Base-by-base conservation (phyloP, 2,888 invertebrate species). In the Cryptus armator region DNA sequence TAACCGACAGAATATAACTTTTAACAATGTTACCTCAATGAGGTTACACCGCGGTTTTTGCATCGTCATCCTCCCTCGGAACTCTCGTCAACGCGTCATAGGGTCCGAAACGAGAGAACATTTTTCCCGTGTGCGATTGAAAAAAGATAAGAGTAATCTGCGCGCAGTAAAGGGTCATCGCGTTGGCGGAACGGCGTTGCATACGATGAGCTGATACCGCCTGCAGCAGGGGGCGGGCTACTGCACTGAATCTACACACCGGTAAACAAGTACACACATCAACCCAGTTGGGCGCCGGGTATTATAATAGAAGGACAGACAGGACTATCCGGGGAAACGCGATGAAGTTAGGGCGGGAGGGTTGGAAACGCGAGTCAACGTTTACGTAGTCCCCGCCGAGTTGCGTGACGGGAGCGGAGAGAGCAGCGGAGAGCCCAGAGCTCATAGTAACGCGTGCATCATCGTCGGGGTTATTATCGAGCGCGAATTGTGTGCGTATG, bases 311-410 rank as follows among this genome's bases (percentile, higher is more conserved):
- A 29, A 62, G 29, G 59, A 62, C 29, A n/a, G 59, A 62, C 59
- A 62, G 59, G 29, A 9, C 37, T 14, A 32, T 24, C 43, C 43
- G 12, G 24, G 59, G 59, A 29, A 75, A 12, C 59, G 16, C 43
- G n/a, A n/a, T 32, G 71, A 14, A 24, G 7, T n/a, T 14, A 51
- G 44, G 44, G 44, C 12, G 32, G 32, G 46, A 53, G 68, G 12
- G 48, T 9, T 10, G 59, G 59, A 81, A 79, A 51, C 56, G 46
- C 66, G 56, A 72, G 80, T 72, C 72, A 66, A 80, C 80, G 56
- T 80, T 72, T 72, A 67, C 72, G 56, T 66, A 67, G 64, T 51
- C 37, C 59, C 29, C 44, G 78, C 5, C 24, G 29, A 10, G 19
- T 12, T 19, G 24, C 24, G 32, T 29, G 14, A 32, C 59, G 12